Conservation (phyloP, 2,113 vertebrate genomes). For the Eurypyga helias region DNA sequence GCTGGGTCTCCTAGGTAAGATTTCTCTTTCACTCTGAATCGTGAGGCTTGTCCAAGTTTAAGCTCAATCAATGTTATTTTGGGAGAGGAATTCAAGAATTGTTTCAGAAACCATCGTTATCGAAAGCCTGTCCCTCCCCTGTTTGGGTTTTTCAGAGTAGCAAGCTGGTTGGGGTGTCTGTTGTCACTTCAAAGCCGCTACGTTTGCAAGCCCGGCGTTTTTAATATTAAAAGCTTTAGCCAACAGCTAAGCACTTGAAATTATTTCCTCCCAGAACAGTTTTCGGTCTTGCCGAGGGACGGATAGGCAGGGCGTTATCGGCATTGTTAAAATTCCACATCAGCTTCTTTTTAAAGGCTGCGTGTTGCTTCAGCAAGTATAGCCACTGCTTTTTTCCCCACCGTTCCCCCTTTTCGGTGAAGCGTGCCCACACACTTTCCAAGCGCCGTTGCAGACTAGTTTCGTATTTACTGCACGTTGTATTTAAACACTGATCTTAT, state of each 20-base stretch:
- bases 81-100: background rate
- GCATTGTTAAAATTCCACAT: constrained; percentile 9
- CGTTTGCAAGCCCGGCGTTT: background rate
- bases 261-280: background rate
- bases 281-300: background rate
- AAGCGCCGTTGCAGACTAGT: constrained; percentile 13
- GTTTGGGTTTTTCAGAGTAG: background rate
- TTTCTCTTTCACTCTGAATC: background rate
- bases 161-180: background rate
- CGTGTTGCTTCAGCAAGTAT: constrained; percentile 21
- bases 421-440: constrained; percentile 2
- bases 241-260: background rate
- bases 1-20: constrained; percentile 30
- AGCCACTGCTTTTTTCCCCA: constrained; percentile 41
- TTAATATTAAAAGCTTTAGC: background rate
- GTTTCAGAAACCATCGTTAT: background rate
- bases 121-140: background rate
- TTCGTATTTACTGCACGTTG: constrained; percentile 48
- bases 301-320: background rate
- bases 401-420: background rate
- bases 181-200: background rate
- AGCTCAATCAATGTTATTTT: background rate
- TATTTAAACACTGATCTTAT: constrained; percentile 33
- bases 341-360: constrained; percentile 34
- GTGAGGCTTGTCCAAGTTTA: background rate